Percentiles rank a stretch among this genome's conserved stretches.
These are phyloP conservation scores for Chironomus tentans DNA, from an alignment of 2,888 invertebrate species.

Conservation along the genomic window DNA sequence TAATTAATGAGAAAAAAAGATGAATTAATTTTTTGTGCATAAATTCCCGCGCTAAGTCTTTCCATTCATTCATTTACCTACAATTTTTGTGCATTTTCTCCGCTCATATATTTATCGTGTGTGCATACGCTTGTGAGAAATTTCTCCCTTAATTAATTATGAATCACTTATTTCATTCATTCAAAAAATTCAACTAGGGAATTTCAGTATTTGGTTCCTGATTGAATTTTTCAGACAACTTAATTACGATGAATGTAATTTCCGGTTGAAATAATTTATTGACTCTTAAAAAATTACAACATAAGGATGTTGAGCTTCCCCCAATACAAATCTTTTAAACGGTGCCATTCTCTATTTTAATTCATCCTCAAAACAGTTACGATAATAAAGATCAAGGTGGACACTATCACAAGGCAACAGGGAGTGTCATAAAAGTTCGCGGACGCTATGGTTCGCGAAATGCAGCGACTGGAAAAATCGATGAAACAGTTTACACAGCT, in stretches of 20 bases:
- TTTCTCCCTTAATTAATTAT: not conserved
- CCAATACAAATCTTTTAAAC: not conserved
- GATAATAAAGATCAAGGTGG: conserved; percentile 59
- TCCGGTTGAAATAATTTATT: not conserved
- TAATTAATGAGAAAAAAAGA: conserved; percentile 7
- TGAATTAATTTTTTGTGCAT: not conserved
- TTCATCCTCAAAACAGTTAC: conserved; percentile 36
- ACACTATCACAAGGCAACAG: conserved; percentile 56
- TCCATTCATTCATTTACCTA: not conserved
- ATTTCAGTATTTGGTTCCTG: too few species aligned
- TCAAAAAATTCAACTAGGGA: not conserved
- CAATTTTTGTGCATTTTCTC: not conserved
- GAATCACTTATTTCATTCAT: not conserved
- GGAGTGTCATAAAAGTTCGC: conserved; percentile 58
- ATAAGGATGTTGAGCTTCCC: not conserved
- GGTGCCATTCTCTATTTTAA: not conserved
- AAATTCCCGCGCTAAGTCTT: conserved; percentile 4
- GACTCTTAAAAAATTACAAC: not conserved
- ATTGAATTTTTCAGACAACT: too few species aligned
- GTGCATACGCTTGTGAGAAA: not conserved
- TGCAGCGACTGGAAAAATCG: conserved; percentile 58
- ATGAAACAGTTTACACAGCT: conserved; percentile 64
- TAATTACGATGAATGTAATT: not conserved
- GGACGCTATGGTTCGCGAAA: conserved; percentile 65
- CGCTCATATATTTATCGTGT: not conserved